phyloP scores from a whole-genome alignment of 2,113 vertebrate genomes.

The Sinocyclocheilus maitianheensis region DNA sequence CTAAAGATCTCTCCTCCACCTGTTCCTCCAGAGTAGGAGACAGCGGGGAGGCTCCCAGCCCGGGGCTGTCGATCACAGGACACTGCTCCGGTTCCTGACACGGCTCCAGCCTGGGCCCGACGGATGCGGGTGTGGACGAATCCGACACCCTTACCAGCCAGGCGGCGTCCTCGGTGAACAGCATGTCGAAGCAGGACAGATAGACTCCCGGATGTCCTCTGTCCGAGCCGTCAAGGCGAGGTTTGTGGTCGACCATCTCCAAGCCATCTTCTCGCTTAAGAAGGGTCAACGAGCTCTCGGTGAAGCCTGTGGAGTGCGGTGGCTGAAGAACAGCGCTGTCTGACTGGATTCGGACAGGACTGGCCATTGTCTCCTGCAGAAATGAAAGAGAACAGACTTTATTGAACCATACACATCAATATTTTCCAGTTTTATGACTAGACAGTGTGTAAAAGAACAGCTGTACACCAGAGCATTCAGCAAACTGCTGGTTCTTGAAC shows the following conservation, averaged over 20 bases:
- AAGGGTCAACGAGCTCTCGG: slow-evolving; percentile 71
- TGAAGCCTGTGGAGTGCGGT: slow-evolving; percentile 62
- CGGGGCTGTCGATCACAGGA: slow-evolving; percentile 94
- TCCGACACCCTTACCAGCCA: slow-evolving; percentile 81
- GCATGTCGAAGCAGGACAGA: slow-evolving; percentile 91
- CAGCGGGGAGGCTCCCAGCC: slow-evolving; percentile 70
- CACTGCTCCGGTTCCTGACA: slow-evolving; percentile 88
- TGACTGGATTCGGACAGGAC: slow-evolving; percentile 72
- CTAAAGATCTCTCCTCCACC: slow-evolving; percentile 89
- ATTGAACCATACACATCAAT: background rate
- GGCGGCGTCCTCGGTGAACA: slow-evolving; percentile 79
- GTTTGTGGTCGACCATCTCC: slow-evolving; percentile 76
- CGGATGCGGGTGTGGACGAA: slow-evolving; percentile 48
- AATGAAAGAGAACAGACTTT: background rate
- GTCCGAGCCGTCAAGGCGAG: slow-evolving; percentile 71
- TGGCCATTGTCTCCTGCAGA: slow-evolving; percentile 77
- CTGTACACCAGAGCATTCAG: background rate
- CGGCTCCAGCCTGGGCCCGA: slow-evolving; percentile 60
- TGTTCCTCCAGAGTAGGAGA: slow-evolving; percentile 81
- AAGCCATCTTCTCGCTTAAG: slow-evolving; percentile 75
- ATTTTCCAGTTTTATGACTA: background rate
- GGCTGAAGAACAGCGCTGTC: slow-evolving; percentile 58
- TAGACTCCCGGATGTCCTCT: slow-evolving; percentile 80
- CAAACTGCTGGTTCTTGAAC: background rate
- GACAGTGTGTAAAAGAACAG: background rate